Base-by-base conservation (phyloP, 2,113 vertebrate species). In the Coturnix japonica region DNA sequence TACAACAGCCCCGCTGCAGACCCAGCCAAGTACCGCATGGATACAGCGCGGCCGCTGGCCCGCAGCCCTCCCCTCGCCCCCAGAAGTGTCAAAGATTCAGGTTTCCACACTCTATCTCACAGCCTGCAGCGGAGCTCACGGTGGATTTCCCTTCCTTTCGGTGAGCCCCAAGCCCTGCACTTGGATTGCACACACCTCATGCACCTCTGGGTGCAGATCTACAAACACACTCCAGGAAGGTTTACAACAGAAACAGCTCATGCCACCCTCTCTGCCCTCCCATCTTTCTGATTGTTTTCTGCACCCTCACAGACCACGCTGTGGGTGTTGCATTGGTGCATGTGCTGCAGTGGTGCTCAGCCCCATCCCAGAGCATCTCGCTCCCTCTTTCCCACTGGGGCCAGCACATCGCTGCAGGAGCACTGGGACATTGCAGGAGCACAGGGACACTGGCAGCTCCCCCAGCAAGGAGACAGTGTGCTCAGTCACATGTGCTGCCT, bases 291-390 rank as follows among this genome's bases (percentile, higher is more conserved):
- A 35, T 1, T 18, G 57, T 4, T 80, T 39, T 3, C 26, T 0
- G 20, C 21, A 8, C 54, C 13, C 54, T 33, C 2, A 0, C 22
- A 43, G 3, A 22, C 18, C 0, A 0, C n/a, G 63, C 37, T 2
- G 21, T 0, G 12, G 76, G 25, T 7, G 33, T 11, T 21, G 26
- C 53, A 8, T 2, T 16, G 33, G 33, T 61, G 15, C 33, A 17
- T 75, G 46, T n/a, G 28, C 13, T 25, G 64, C 7, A 21, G 19
- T 1, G 3, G 49, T 21, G 63, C 79, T 43, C 53, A 60, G 39
- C 26, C 9, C 72, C n/a, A 10, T 7, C 70, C 21, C 0, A 0
- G 71, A 63, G 57, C 31, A 61, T 31, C 0, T 2, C 41, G n/a
- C 44, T 59, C 47, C 71, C 12, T 51, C 28, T 6, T 28, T 1